Percentiles rank a stretch among this genome's conserved stretches.
Evolutionary conservation across 2,797 vertebrate genomes (phyloP).

Genomic region (Pangasius sanitwongsei): DNA sequence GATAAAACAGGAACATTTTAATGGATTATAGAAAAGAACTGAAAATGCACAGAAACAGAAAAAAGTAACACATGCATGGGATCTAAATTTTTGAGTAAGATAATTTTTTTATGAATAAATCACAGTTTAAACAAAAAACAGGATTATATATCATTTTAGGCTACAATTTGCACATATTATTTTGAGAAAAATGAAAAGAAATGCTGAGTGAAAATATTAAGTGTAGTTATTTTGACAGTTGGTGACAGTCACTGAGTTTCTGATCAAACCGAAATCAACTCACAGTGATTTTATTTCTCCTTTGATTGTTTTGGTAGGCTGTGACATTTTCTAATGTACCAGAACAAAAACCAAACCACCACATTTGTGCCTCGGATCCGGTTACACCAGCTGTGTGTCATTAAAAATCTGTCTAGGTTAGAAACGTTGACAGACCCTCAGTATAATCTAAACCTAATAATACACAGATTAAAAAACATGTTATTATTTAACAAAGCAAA

Average conservation of each 20-base stretch:
- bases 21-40: background rate
- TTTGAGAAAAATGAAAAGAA: background rate
- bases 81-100: background rate
- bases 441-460: background rate
- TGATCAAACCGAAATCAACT: background rate
- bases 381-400: constrained; percentile 20
- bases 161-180: background rate
- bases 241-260: background rate
- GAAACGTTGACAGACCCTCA: background rate
- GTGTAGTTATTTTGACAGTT: background rate
- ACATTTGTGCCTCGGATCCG: constrained; percentile 15
- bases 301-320: background rate
- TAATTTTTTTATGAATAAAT: background rate
- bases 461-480: background rate
- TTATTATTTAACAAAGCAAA: background rate
- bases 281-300: background rate
- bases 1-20: background rate
- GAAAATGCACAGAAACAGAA: background rate
- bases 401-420: background rate
- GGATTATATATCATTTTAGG: background rate
- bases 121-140: background rate
- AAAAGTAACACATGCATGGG: background rate
- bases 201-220: background rate
- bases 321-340: background rate
- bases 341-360: constrained; percentile 8